A percentile compares a stretch with the other conserved stretches of the same genome.
phyloP scores from a whole-genome alignment of 1,140 invertebrate species.

The Calliphora vicina region DNA sequence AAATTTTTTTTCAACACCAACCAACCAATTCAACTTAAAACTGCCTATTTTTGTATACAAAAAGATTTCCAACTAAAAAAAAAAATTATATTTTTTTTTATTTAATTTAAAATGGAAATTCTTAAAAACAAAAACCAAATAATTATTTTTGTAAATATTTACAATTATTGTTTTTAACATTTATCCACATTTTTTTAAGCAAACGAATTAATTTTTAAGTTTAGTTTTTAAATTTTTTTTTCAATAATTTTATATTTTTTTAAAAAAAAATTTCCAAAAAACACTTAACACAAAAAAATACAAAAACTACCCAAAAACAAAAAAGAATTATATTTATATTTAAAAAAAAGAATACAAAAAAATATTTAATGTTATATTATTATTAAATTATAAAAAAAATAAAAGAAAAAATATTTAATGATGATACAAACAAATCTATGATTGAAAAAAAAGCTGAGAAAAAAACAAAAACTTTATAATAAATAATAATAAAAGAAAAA shows the following conservation, averaged over 20 bases:
- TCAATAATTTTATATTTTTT: not conserved
- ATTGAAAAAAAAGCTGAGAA: not conserved
- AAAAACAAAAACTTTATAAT: not conserved
- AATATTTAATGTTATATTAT: constrained; percentile 14
- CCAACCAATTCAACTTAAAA: not conserved
- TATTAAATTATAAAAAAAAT: not conserved
- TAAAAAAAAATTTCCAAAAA: not conserved
- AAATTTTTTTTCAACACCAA: not conserved
- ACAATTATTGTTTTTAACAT: too few species aligned
- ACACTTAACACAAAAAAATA: not conserved
- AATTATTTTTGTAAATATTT: too few species aligned
- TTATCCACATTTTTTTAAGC: too few species aligned
- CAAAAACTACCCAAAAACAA: not conserved
- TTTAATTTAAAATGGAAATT: too few species aligned
- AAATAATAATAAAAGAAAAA: constrained; percentile 12
- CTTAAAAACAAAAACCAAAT: too few species aligned
- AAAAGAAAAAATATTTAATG: constrained; percentile 13
- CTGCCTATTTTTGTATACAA: constrained; percentile 11
- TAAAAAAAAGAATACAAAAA: not conserved
- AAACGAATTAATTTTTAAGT: too few species aligned
- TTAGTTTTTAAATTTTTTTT: too few species aligned
- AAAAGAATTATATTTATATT: not conserved
- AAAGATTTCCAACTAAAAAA: not conserved
- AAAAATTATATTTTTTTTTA: too few species aligned
- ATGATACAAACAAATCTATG: constrained; percentile 7